phyloP scores from a whole-genome alignment of 2,888 invertebrate species.

The Cryptosula pallasiana region DNA sequence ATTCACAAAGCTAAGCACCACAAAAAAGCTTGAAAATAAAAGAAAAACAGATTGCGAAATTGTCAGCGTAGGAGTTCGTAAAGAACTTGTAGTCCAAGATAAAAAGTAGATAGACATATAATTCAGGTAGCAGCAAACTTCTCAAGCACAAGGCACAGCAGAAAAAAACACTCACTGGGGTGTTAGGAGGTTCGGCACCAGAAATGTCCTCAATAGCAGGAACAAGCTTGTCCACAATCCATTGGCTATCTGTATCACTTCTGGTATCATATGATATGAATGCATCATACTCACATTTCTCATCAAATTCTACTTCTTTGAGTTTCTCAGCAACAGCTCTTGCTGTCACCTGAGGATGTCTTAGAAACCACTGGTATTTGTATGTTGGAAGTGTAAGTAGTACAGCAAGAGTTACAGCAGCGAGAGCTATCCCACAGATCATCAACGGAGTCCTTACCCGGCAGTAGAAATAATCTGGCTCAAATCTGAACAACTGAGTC shows the following conservation, averaged over 20 bases:
- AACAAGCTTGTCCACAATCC: background rate
- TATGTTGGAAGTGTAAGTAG: background rate
- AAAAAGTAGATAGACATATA: no score
- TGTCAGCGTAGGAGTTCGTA: no score
- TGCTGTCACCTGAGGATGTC: background rate
- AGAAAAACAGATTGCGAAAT: no score
- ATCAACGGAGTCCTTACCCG: background rate
- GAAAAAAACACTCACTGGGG: no score
- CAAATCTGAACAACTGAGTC: background rate
- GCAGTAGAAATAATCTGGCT: conserved; percentile 11
- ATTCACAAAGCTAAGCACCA: no score
- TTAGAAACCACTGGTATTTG: background rate
- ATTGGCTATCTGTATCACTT: background rate
- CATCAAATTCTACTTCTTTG: conserved; percentile 2
- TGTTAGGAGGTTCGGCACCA: no score
- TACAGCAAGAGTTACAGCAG: background rate
- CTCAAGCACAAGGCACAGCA: no score
- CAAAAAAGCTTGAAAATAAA: no score
- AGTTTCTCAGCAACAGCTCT: background rate
- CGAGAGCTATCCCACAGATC: background rate
- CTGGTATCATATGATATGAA: background rate
- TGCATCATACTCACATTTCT: conserved; percentile 17
- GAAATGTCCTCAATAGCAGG: background rate
- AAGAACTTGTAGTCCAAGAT: no score
- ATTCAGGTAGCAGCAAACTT: no score